Evolutionary conservation across 2,797 vertebrate species (phyloP).

Genomic region (Hirundo rustica): DNA sequence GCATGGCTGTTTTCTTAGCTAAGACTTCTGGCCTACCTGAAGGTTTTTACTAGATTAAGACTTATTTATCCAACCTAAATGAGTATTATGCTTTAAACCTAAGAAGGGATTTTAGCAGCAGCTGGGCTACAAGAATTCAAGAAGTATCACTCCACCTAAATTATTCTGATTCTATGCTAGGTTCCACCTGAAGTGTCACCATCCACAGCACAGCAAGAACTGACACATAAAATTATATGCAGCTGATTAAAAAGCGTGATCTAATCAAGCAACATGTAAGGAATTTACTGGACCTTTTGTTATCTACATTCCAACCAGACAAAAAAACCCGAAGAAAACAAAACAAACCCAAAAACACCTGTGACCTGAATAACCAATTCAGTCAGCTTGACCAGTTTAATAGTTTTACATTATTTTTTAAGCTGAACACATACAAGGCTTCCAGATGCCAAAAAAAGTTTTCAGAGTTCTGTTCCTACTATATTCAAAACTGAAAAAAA

Average conservation of each 20-base stretch:
- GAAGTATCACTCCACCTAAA: neutral
- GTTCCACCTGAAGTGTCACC: neutral
- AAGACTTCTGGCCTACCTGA: neutral
- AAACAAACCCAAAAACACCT: neutral
- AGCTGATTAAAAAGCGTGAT: neutral
- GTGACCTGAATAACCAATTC: neutral
- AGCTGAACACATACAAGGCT: neutral
- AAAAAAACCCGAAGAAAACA: neutral
- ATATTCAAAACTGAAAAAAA: neutral
- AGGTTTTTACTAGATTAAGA: neutral
- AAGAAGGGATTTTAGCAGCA: neutral
- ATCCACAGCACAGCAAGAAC: neutral
- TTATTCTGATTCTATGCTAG: neutral
- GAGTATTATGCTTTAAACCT: neutral
- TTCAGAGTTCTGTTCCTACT: neutral
- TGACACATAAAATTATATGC: neutral
- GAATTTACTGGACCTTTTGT: neutral
- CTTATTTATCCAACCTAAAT: neutral
- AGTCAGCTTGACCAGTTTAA: neutral
- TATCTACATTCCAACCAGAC: neutral
- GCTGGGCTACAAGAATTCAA: neutral
- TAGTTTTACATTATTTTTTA: neutral
- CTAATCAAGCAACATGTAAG: neutral
- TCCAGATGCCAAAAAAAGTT: neutral
- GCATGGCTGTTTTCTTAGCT: neutral